Evolutionary conservation across 1,140 invertebrate genomes (phyloP).

Genomic region (Cyclina sinensis): DNA sequence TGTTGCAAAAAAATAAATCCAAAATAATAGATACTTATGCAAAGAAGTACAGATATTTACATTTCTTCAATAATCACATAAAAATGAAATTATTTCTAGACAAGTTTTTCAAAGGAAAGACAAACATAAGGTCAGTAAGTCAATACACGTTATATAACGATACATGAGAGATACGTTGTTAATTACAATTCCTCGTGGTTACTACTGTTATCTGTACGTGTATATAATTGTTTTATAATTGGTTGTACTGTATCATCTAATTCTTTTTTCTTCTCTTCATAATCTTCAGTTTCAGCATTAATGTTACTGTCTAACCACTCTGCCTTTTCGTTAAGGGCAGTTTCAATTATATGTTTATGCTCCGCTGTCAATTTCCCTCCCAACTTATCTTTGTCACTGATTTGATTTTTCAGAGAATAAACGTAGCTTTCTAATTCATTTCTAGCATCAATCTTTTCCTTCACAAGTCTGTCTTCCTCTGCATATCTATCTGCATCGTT

Average conservation of each 20-base stretch:
- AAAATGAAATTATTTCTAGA: too few species aligned
- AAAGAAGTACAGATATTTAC: too few species aligned
- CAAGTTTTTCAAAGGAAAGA: too few species aligned
- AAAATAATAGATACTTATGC: too few species aligned
- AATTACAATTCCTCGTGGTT: slow-evolving; percentile 51
- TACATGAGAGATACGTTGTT: too few species aligned
- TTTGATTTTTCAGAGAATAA: slow-evolving; percentile 98
- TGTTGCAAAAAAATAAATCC: too few species aligned
- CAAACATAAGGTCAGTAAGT: too few species aligned
- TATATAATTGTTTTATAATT: slow-evolving; percentile 98
- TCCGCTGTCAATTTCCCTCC: slow-evolving; percentile 95
- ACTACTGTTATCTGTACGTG: slow-evolving; percentile 91
- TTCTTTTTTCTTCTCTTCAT: slow-evolving; percentile 98
- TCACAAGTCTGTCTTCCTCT: slow-evolving; percentile 97
- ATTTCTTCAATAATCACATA: too few species aligned
- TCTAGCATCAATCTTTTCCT: slow-evolving; percentile 97
- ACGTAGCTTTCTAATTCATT: slow-evolving; percentile 91
- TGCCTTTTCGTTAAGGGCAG: slow-evolving; percentile 96
- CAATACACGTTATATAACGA: too few species aligned
- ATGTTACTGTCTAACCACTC: slow-evolving; percentile 99
- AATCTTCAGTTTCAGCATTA: slow-evolving; percentile 96
- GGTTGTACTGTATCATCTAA: slow-evolving; percentile 97
- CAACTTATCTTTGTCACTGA: slow-evolving; percentile 98
- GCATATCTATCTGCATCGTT: slow-evolving; percentile 98
- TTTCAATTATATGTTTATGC: slow-evolving; percentile 98